A percentile compares a stretch with the other conserved stretches of the same genome.
phyloP scores from a whole-genome alignment of 2,797 vertebrate species.

The Balearica regulorum region DNA sequence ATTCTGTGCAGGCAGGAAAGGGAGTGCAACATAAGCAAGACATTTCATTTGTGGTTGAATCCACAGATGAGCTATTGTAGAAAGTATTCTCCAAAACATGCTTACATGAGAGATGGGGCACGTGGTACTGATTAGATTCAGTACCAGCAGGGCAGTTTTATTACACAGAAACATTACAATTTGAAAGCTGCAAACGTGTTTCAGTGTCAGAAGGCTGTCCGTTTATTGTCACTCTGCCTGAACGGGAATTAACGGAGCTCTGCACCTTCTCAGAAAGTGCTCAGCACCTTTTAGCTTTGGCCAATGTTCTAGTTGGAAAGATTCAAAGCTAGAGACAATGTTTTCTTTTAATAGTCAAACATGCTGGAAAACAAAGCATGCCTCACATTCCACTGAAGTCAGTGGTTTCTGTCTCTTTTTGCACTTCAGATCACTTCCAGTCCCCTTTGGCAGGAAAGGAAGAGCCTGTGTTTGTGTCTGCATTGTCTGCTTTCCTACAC shows the following conservation, averaged over 20 bases:
- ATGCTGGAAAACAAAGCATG: constrained; percentile 43
- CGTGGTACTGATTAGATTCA: constrained; percentile 70
- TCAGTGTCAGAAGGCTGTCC: not conserved
- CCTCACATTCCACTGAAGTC: constrained; percentile 53
- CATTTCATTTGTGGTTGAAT: constrained; percentile 68
- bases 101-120: constrained; percentile 61
- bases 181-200: not conserved
- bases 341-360: constrained; percentile 42
- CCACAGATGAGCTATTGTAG: constrained; percentile 68
- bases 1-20: constrained; percentile 27
- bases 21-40: constrained; percentile 56
- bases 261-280: not conserved
- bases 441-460: not conserved
- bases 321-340: not conserved
- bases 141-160: constrained; percentile 63
- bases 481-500: not conserved
- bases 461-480: not conserved
- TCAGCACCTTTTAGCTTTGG: constrained; percentile 4
- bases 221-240: not conserved
- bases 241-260: not conserved
- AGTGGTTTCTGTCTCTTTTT: constrained; percentile 59
- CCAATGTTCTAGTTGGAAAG: not conserved
- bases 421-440: constrained; percentile 34
- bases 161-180: not conserved
- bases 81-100: constrained; percentile 68